Evolutionary conservation across 2,113 vertebrate genomes (phyloP).

Genomic region (Anguilla rostrata): DNA sequence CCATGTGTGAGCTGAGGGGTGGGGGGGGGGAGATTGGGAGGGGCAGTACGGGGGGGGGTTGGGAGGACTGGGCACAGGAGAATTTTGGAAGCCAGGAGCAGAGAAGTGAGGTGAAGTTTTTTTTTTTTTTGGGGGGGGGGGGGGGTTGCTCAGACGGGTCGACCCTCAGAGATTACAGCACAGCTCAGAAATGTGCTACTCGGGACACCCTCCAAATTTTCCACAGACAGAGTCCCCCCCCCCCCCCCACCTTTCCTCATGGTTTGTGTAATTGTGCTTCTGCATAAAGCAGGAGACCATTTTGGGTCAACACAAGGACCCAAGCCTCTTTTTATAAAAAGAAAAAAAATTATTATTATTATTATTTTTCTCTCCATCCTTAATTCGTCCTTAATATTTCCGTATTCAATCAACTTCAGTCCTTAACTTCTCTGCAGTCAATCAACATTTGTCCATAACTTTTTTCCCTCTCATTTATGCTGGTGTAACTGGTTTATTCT

Average conservation of each 20-base stretch:
- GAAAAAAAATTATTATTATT: not conserved
- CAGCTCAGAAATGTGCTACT: slow-evolving; percentile 68
- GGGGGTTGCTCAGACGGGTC: slow-evolving; percentile 60
- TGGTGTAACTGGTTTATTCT: too few relatives aligned
- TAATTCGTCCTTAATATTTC: not conserved
- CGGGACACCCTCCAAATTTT: slow-evolving; percentile 69
- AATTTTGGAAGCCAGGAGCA: slow-evolving; percentile 7
- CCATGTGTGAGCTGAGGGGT: slow-evolving; percentile 66
- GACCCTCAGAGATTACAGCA: slow-evolving; percentile 63
- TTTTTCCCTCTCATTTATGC: too few relatives aligned
- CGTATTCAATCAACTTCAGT: too few relatives aligned
- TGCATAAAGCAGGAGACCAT: slow-evolving; percentile 39
- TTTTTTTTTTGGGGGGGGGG: slow-evolving; percentile 64
- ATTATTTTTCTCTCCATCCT: slow-evolving; percentile 20
- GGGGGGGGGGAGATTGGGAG: not conserved
- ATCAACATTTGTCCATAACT: too few relatives aligned
- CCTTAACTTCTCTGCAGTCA: too few relatives aligned
- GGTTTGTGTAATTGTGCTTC: slow-evolving; percentile 63
- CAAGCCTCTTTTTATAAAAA: slow-evolving; percentile 51
- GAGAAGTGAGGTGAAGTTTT: slow-evolving; percentile 40
- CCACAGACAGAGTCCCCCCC: slow-evolving; percentile 62
- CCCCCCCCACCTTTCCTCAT: not conserved
- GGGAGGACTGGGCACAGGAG: slow-evolving; percentile 56
- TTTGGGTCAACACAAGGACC: slow-evolving; percentile 58
- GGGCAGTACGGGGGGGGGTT: slow-evolving; percentile 52